Evolutionary conservation across 2,888 invertebrate genomes (phyloP).

Genomic region (Zelleria hepariella): DNA sequence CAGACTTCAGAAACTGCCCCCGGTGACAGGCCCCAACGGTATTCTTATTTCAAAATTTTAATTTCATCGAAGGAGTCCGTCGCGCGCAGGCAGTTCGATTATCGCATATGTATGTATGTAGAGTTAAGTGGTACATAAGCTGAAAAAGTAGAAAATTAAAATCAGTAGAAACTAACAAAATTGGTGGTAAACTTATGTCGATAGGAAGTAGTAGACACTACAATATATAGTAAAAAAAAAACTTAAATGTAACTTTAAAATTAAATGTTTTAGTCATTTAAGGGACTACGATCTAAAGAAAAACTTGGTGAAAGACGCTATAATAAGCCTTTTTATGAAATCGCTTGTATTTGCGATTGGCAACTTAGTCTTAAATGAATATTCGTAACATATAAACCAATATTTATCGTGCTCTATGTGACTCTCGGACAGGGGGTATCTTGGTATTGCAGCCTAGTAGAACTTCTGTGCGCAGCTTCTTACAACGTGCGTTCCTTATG

Average conservation of each 20-base stretch:
- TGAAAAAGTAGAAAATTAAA: conserved; percentile 50
- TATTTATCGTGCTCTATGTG: conserved; percentile 48
- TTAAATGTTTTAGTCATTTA: conserved; percentile 61
- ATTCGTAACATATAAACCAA: conserved; percentile 52
- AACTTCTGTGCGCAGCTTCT: conserved; percentile 65
- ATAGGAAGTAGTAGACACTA: conserved; percentile 57
- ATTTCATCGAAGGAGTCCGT: conserved; percentile 36
- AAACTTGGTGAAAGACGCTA: conserved; percentile 72
- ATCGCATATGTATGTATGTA: conserved; percentile 68
- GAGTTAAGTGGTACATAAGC: conserved; percentile 55
- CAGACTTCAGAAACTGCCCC: conserved; percentile 47
- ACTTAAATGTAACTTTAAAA: conserved; percentile 51
- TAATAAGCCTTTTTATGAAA: conserved; percentile 63
- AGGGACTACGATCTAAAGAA: conserved; percentile 49
- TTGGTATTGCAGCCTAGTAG: conserved; percentile 62
- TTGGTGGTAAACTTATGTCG: conserved; percentile 72
- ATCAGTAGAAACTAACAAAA: conserved; percentile 47
- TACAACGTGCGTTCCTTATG: conserved; percentile 49
- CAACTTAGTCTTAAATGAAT: conserved; percentile 58
- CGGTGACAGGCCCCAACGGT: conserved; percentile 32
- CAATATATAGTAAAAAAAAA: conserved; percentile 48
- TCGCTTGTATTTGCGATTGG: conserved; percentile 67
- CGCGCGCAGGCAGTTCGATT: conserved; percentile 40
- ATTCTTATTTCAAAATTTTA: conserved; percentile 25
- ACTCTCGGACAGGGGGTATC: conserved; percentile 59